Conservation (phyloP, 2,797 vertebrate species). For the Platyrinchus mystaceus region DNA sequence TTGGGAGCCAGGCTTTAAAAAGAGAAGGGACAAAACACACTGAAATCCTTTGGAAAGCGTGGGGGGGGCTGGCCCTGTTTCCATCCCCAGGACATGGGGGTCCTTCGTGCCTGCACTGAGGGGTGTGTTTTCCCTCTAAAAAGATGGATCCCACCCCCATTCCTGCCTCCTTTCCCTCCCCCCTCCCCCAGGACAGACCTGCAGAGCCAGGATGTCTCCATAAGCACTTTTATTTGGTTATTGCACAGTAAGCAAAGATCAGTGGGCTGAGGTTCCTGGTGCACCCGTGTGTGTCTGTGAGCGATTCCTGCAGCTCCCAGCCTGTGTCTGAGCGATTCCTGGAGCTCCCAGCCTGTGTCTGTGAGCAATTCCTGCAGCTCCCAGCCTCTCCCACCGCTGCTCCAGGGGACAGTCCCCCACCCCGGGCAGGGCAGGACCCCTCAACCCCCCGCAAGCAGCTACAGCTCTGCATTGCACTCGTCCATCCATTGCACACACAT, state of each 20-base stretch:
- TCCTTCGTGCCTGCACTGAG: neutral
- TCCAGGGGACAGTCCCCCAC: neutral
- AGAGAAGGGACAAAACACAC: rapidly evolving
- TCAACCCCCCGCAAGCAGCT: conserved; percentile 58
- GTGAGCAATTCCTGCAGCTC: neutral
- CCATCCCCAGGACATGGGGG: neutral
- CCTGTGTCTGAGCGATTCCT: neutral
- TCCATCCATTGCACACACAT: conserved; percentile 66
- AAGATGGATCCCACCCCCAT: neutral
- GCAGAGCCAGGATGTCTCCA: neutral
- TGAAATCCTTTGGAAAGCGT: neutral
- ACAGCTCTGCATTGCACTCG: conserved; percentile 60
- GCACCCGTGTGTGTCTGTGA: conserved; percentile 4
- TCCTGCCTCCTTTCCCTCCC: neutral
- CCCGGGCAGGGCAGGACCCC: neutral
- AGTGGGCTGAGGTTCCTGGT: conserved; percentile 69
- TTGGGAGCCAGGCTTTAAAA: neutral
- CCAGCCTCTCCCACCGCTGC: neutral
- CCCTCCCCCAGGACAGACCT: neutral
- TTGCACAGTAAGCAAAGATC: conserved; percentile 77
- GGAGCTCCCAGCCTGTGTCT: neutral
- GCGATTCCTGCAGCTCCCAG: neutral
- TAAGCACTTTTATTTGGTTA: conserved; percentile 80
- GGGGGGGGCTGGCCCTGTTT: neutral
- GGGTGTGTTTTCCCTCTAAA: rapidly evolving